A percentile compares a stretch with the other conserved stretches of the same genome.
These are phyloP conservation scores for Drosophila repleta DNA, from an alignment of 1,140 invertebrate genomes.

Conservation along the genomic window DNA sequence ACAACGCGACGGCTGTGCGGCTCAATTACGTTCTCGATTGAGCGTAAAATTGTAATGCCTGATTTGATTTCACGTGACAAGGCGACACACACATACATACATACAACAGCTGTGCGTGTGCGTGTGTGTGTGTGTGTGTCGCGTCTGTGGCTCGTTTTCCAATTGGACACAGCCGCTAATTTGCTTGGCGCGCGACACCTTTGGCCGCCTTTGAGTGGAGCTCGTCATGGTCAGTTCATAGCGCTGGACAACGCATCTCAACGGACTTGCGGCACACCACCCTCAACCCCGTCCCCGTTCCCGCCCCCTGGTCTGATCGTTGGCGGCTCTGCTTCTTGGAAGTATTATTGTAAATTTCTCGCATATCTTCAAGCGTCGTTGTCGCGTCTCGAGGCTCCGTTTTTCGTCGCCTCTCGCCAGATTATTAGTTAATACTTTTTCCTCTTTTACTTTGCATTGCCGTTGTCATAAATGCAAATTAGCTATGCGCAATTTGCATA, in stretches of 20 bases:
- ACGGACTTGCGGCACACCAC: not conserved
- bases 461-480: conserved; percentile 77
- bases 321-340: conserved; percentile 69
- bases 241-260: conserved; percentile 57
- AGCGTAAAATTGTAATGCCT: conserved; percentile 79
- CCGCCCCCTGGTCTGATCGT: conserved; percentile 16
- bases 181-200: conserved; percentile 79
- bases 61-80: conserved; percentile 81
- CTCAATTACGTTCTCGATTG: conserved; percentile 77
- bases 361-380: conserved; percentile 74
- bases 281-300: not conserved
- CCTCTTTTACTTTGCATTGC: conserved; percentile 17
- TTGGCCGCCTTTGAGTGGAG: conserved; percentile 37
- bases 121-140: not conserved
- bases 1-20: conserved; percentile 73
- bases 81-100: conserved; percentile 42
- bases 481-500: conserved; percentile 78
- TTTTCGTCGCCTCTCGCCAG: conserved; percentile 41
- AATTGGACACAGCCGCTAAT: conserved; percentile 79
- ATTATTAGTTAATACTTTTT: conserved; percentile 79
- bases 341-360: conserved; percentile 81
- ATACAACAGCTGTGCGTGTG: conserved; percentile 1
- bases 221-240: conserved; percentile 74
- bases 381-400: conserved; percentile 45
- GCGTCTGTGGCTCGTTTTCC: conserved; percentile 65